Evolutionary conservation across 2,888 invertebrate species (phyloP).

Genomic region (Lordiphosa andalusiaca): DNA sequence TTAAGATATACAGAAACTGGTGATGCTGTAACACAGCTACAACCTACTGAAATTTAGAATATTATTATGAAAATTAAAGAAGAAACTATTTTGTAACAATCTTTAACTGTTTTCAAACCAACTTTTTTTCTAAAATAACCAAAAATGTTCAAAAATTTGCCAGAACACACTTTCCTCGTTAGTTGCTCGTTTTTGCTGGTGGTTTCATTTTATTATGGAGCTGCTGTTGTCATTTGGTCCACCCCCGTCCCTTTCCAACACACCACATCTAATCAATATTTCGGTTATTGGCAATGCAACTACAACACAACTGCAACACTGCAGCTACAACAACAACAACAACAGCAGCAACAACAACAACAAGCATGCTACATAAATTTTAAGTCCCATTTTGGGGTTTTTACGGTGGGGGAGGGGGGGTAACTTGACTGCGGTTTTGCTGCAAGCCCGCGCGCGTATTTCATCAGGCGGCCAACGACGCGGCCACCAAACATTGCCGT

Average conservation of each 20-base stretch:
- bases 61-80: too few relatives aligned
- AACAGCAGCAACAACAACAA: slow-evolving; percentile 21
- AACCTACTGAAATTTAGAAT: too few relatives aligned
- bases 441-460: slow-evolving; percentile 59
- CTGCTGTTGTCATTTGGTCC: slow-evolving; percentile 25
- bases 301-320: slow-evolving; percentile 22
- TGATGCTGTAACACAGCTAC: too few relatives aligned
- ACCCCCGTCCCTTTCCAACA: neutral
- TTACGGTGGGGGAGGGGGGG: neutral
- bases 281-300: slow-evolving; percentile 68
- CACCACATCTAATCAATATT: slow-evolving; percentile 72
- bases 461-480: slow-evolving; percentile 50
- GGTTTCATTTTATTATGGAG: slow-evolving; percentile 29
- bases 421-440: slow-evolving; percentile 57
- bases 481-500: slow-evolving; percentile 52
- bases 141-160: neutral
- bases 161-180: neutral
- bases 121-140: neutral
- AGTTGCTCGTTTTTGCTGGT: slow-evolving; percentile 9
- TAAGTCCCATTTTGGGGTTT: slow-evolving; percentile 17
- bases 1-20: too few relatives aligned
- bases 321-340: slow-evolving; percentile 18
- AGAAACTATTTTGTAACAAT: too few relatives aligned
- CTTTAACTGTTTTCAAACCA: too few relatives aligned
- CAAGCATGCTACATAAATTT: slow-evolving; percentile 56